A percentile compares a stretch with the other conserved stretches of the same genome.
phyloP scores from a whole-genome alignment of 2,113 vertebrate genomes.

The human region DNA sequence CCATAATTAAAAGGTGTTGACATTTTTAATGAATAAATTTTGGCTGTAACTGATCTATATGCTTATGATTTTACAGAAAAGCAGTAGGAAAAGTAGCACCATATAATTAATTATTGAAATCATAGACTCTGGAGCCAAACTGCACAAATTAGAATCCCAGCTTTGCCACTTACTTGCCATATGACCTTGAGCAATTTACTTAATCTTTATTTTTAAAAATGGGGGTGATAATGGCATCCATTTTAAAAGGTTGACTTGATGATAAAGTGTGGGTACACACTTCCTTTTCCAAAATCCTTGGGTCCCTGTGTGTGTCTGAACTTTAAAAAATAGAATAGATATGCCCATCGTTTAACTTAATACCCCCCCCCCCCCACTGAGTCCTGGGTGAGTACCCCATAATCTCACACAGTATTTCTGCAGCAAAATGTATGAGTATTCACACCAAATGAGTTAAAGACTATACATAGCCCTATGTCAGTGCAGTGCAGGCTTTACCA shows the following conservation, averaged over 20 bases:
- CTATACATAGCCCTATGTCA: not conserved
- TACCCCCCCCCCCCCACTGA: not conserved
- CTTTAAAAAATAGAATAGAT: not conserved
- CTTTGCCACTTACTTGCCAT: not conserved
- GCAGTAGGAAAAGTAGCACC: not conserved
- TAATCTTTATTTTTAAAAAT: constrained; percentile 8
- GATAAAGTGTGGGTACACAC: not conserved
- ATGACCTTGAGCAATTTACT: not conserved
- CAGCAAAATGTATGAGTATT: not conserved
- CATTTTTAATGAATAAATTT: not conserved
- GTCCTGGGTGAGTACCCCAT: not conserved
- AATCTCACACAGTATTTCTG: not conserved
- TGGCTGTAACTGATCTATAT: not conserved
- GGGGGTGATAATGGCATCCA: not conserved
- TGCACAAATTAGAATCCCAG: not conserved
- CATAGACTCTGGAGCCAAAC: not conserved
- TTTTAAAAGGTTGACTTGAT: not conserved
- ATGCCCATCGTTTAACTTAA: not conserved
- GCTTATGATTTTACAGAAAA: constrained; percentile 3
- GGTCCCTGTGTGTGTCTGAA: not conserved
- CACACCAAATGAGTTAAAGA: not conserved
- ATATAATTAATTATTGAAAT: not conserved
- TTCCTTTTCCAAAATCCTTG: not conserved
- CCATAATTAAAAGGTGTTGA: not conserved
- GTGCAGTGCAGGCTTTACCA: not conserved